Evolutionary conservation across 92 coral and sea anemone genomes (phyloP).

Genomic region (Montipora capitata): DNA sequence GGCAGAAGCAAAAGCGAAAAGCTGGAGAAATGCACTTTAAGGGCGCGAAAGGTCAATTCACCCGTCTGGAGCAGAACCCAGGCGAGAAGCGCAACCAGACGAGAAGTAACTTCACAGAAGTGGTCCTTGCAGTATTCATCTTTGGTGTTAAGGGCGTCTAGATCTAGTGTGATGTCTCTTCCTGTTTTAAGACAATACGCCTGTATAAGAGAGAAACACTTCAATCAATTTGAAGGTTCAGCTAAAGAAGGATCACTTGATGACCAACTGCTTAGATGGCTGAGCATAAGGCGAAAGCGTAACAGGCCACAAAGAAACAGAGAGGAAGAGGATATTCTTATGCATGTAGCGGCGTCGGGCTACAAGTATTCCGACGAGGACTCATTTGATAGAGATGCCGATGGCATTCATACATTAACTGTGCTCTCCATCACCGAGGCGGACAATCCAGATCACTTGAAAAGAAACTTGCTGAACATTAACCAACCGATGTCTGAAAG

Average conservation of each 20-base stretch:
- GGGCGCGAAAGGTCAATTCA: not conserved
- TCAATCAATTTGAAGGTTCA: not conserved
- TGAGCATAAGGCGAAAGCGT: conserved; percentile 1
- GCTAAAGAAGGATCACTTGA: not conserved
- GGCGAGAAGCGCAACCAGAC: not conserved
- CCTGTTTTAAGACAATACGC: not conserved
- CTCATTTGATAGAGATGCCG: conserved; percentile 25
- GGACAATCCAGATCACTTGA: conserved; percentile 10
- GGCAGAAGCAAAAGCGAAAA: conserved; percentile 83
- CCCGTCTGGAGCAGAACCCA: not conserved
- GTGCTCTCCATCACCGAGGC: conserved; percentile 17
- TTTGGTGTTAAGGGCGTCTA: conserved; percentile 6
- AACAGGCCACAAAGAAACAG: too few species aligned
- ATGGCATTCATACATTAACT: not conserved
- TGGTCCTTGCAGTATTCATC: not conserved
- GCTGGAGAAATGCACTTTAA: conserved; percentile 61
- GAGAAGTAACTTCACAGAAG: not conserved
- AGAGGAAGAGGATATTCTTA: conserved; percentile 25
- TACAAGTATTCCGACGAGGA: conserved; percentile 18
- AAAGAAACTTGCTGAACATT: conserved; percentile 4
- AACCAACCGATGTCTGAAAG: conserved; percentile 18
- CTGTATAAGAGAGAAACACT: conserved; percentile 30
- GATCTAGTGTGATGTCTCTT: conserved; percentile 49
- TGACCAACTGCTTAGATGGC: conserved; percentile 69
- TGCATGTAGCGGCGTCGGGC: conserved; percentile 13